A percentile compares a stretch with the other conserved stretches of the same genome.
Evolutionary conservation across 2,113 vertebrate species (phyloP).

Genomic region (human (Homo sapiens)): GRCh38 chrX:23115501-23116000

Average conservation of each 20-base stretch:
- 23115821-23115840: constrained; percentile 62
- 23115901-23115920: constrained; percentile 23
- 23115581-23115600: too few species aligned
- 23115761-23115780: constrained; percentile 72
- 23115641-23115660: constrained; percentile 65
- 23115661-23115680: constrained; percentile 33
- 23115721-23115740: constrained; percentile 76
- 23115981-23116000: constrained; percentile 33
- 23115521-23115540: too few species aligned
- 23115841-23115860: constrained; percentile 48
- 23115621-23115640: constrained; percentile 73
- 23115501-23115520: too few species aligned
- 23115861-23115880: constrained; percentile 49
- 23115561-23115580: too few species aligned
- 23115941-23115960: constrained; percentile 31
- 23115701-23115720: constrained; percentile 77
- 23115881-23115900: background rate
- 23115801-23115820: constrained; percentile 55
- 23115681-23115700: constrained; percentile 56
- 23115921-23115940: constrained; percentile 53
- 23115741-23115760: constrained; percentile 79
- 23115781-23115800: constrained; percentile 35
- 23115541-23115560: too few species aligned
- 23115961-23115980: constrained; percentile 64
- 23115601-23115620: too few species aligned